Conservation (phyloP, 64 coral and sea anemone genomes). For the Pocillopora damicornis region DNA sequence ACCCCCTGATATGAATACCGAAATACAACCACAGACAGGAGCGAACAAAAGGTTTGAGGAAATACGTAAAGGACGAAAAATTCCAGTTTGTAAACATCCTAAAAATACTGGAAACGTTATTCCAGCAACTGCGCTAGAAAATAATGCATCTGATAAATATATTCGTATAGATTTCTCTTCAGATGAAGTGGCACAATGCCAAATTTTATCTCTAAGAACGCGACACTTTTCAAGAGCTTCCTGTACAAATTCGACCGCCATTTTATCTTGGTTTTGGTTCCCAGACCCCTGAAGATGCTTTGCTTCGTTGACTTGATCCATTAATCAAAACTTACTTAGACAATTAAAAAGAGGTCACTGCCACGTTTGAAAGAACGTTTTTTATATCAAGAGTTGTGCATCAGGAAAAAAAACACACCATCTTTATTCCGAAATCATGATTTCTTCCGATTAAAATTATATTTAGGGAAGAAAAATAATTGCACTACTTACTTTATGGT, state of each 20-base stretch:
- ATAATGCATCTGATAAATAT: constrained; percentile 15
- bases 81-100: constrained; percentile 51
- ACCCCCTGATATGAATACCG: constrained; percentile 44
- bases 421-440: no score
- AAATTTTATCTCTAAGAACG: constrained; percentile 5
- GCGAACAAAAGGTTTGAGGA: constrained; percentile 52
- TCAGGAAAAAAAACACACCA: no score
- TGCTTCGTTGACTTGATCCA: not conserved
- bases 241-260: constrained; percentile 69
- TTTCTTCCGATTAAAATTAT: no score
- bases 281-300: constrained; percentile 5
- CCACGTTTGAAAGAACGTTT: no score
- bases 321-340: no score
- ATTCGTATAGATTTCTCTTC: constrained; percentile 11
- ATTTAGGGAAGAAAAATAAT: no score
- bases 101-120: constrained; percentile 64
- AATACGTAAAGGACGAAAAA: constrained; percentile 69
- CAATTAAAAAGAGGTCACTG: no score
- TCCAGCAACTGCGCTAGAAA: constrained; percentile 30
- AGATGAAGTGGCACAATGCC: constrained; percentile 9
- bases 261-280: constrained; percentile 13
- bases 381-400: no score
- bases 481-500: not conserved
- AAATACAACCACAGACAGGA: constrained; percentile 41
- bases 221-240: constrained; percentile 3